Conservation (phyloP, 1,140 invertebrate genomes). For the Drosophila sucinea region DNA sequence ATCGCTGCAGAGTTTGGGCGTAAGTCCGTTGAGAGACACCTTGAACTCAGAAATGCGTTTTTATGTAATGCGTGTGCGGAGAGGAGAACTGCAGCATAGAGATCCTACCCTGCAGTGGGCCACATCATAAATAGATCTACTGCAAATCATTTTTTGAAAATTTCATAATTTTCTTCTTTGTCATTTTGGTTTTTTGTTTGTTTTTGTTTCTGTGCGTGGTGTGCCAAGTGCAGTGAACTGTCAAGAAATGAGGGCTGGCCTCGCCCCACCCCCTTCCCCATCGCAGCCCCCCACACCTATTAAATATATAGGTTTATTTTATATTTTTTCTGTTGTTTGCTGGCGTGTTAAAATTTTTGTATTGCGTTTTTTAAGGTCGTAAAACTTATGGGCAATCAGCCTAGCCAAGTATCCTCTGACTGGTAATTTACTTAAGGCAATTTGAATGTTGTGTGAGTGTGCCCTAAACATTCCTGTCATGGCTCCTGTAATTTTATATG, state of each 20-base stretch:
- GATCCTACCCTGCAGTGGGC: background rate
- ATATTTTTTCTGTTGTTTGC: background rate
- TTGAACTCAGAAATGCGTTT: slow-evolving; percentile 26
- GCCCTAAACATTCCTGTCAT: slow-evolving; percentile 41
- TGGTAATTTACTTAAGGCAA: slow-evolving; percentile 62
- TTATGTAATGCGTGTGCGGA: slow-evolving; percentile 57
- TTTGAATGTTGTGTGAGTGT: slow-evolving; percentile 13
- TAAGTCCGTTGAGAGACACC: slow-evolving; percentile 60
- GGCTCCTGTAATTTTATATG: slow-evolving; percentile 57
- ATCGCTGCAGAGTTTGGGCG: slow-evolving; percentile 82
- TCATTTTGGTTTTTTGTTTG: no score
- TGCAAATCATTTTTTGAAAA: slow-evolving; percentile 17
- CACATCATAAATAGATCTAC: slow-evolving; percentile 37
- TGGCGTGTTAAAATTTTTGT: slow-evolving; percentile 49
- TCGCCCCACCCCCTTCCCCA: background rate
- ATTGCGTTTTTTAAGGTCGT: slow-evolving; percentile 66
- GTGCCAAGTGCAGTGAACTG: slow-evolving; percentile 54
- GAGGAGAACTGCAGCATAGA: background rate
- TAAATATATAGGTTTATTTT: background rate
- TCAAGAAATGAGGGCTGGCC: background rate
- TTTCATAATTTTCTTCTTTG: slow-evolving; percentile 39
- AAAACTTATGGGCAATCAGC: slow-evolving; percentile 69
- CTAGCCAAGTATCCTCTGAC: slow-evolving; percentile 43
- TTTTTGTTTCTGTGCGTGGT: slow-evolving; percentile 37
- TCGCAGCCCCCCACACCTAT: background rate